Conservation (phyloP, 2,888 invertebrate genomes). For the Drosophila helvetica region DNA sequence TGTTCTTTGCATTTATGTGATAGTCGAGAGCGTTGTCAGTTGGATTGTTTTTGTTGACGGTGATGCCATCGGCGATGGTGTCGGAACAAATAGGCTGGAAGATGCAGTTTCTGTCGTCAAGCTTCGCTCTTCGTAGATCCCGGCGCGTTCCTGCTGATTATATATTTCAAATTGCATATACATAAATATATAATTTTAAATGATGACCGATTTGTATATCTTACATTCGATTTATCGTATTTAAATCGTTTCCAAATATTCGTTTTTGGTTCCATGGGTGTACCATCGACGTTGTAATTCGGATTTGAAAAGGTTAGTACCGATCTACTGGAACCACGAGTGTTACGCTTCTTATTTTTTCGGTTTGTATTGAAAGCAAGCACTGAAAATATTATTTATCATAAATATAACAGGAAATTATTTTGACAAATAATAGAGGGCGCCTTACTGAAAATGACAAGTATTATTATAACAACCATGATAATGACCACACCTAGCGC, state of each 20-base stretch:
- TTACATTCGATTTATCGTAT: slow-evolving; percentile 87
- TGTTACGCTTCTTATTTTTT: slow-evolving; percentile 85
- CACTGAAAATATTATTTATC: slow-evolving; percentile 69
- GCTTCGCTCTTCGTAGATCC: slow-evolving; percentile 83
- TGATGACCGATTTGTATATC: slow-evolving; percentile 14
- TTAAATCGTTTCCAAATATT: slow-evolving; percentile 90
- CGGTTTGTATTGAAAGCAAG: slow-evolving; percentile 84
- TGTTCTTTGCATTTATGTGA: slow-evolving; percentile 62
- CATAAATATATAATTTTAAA: background rate
- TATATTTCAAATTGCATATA: background rate
- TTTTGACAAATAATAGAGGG: background rate
- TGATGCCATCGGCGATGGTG: slow-evolving; percentile 83
- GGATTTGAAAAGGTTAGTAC: slow-evolving; percentile 95
- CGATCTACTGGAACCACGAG: slow-evolving; percentile 87
- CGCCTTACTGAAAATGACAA: slow-evolving; percentile 82
- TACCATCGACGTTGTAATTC: slow-evolving; percentile 88
- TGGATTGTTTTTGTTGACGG: slow-evolving; percentile 82
- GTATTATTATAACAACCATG: slow-evolving; percentile 82
- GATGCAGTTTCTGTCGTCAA: slow-evolving; percentile 83
- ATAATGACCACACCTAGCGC: slow-evolving; percentile 81
- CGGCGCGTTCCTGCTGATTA: slow-evolving; percentile 76
- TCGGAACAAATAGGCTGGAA: slow-evolving; percentile 83
- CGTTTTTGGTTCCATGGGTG: slow-evolving; percentile 84
- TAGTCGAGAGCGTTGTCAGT: slow-evolving; percentile 82
- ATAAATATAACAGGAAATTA: background rate